Conservation (phyloP, 2,113 vertebrate genomes). For the Heterochromis multidens region DNA sequence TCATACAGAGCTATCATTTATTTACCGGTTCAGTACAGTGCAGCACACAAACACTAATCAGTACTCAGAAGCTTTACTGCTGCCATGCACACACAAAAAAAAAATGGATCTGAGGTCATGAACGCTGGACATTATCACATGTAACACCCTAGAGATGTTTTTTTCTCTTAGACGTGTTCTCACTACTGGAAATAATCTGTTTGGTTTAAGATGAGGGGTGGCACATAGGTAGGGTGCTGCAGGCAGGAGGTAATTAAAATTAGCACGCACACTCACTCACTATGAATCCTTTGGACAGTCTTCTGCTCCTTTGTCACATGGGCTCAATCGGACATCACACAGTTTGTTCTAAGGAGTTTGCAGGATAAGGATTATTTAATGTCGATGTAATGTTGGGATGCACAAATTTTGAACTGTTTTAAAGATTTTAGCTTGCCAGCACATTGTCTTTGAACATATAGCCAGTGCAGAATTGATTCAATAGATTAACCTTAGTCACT, state of each 20-base stretch:
- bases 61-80: background rate
- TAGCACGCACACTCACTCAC: background rate
- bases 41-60: background rate
- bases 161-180: background rate
- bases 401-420: too few species aligned
- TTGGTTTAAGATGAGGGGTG: background rate
- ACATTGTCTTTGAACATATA: too few species aligned
- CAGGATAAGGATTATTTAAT: background rate
- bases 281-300: background rate
- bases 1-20: background rate
- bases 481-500: background rate
- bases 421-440: too few species aligned
- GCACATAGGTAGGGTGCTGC: background rate
- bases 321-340: background rate
- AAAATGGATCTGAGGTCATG: background rate
- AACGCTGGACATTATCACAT: background rate
- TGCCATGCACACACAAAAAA: background rate
- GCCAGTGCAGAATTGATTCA: too few species aligned
- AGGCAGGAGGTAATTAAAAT: background rate
- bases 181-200: background rate
- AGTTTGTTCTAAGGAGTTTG: background rate
- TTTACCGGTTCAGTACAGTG: background rate
- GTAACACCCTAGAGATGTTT: too few species aligned
- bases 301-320: background rate
- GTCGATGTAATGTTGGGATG: background rate